Base-by-base conservation (phyloP, 2,797 vertebrate species). In the Delichon dasypus region DNA sequence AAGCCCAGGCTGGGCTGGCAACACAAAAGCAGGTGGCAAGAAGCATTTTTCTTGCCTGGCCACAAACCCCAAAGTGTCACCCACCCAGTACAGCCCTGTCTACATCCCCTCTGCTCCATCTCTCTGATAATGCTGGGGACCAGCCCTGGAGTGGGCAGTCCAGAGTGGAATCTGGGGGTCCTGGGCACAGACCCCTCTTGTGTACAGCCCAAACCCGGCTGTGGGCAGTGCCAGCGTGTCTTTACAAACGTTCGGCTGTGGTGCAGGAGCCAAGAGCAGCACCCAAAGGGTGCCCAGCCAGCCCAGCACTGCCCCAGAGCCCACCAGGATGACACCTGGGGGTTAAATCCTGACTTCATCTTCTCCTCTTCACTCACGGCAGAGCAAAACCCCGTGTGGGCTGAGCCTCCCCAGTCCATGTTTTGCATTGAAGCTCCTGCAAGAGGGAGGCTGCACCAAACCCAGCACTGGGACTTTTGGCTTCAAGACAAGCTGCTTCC, bases 371-470 rank as follows among this genome's bases (percentile, higher is more conserved):
- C 23, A 1, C 45, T n/a, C 11, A 1, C 42, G n/a, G 82, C 55
- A 57, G n/a, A 48, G 29, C 2, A 26, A 71, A 91, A 10, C 47
- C 53, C n/a, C 13, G 0, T 0, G 22, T 1, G 23, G 47, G 73
- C 77, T 26, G 55, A 42, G 57, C 40, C 45, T 60, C 61, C n/a
- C n/a, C 48, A 27, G 55, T 3, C 73, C 65, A 2, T 3, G 1
- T 20, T 82, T 53, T 47, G 34, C 80, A 60, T 0, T n/a, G 21
- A 9, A 17, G 7, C 1, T 1, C 0, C 0, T 5, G 58, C 57
- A 19, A 19, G 18, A n/a, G 14, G 44, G 15, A 72, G 71, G 51
- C 89, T 9, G 53, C 78, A 53, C 6, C 0, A 51, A 74, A 10
- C 65, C 51, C 92, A 53, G 54, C 21, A 0, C 53, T 20, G 45